Evolutionary conservation across 2,113 vertebrate species (phyloP).

Genomic region (Drymodes brunneopygia): DNA sequence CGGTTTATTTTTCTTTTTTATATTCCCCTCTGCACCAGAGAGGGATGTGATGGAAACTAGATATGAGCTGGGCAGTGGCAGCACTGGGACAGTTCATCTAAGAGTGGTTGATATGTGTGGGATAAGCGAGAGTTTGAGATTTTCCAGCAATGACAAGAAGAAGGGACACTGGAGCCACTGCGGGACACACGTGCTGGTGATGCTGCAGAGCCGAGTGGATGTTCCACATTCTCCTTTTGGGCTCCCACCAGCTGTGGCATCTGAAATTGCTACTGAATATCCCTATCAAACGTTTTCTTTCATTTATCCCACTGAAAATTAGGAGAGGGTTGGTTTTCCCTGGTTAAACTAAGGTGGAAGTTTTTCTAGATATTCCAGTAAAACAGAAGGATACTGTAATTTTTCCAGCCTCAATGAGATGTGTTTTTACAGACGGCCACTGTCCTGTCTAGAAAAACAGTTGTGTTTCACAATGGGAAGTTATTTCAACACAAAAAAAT

Average conservation of each 20-base stretch:
- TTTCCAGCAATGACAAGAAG: background rate
- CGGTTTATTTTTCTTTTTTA: background rate
- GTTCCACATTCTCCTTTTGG: background rate
- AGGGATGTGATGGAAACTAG: background rate
- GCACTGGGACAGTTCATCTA: background rate
- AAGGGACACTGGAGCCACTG: fast-evolving
- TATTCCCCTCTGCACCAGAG: background rate
- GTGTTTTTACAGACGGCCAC: background rate
- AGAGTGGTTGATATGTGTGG: background rate
- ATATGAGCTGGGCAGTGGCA: background rate
- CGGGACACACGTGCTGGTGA: fast-evolving
- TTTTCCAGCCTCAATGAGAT: background rate
- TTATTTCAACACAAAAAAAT: background rate
- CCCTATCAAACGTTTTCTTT: background rate
- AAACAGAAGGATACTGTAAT: background rate
- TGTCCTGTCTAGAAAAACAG: background rate
- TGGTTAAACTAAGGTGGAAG: background rate
- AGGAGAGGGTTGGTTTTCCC: background rate
- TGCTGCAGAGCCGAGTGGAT: background rate
- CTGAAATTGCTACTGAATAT: background rate
- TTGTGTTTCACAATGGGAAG: background rate
- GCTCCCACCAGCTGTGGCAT: background rate
- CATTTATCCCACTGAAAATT: background rate
- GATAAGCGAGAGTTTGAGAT: background rate
- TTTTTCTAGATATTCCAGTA: background rate